Evolutionary conservation across 1,140 invertebrate species (phyloP).

Genomic region (Drosophila pallidifrons): DNA sequence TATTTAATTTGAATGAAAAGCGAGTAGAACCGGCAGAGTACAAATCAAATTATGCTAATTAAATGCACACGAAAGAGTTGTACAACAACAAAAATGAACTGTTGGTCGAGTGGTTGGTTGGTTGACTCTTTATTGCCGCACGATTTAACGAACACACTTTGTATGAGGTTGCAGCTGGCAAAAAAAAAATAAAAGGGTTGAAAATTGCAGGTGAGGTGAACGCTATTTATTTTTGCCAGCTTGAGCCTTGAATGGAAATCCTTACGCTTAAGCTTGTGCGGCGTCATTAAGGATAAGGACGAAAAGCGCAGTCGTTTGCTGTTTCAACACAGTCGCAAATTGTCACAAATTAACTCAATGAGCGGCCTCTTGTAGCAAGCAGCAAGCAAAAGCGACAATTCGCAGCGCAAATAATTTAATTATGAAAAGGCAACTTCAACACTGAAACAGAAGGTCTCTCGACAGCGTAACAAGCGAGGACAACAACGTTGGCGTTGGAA

Average conservation of each 20-base stretch:
- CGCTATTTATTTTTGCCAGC: slow-evolving; percentile 66
- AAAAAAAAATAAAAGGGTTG: background rate
- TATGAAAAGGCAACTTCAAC: slow-evolving; percentile 38
- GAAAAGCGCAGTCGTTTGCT: slow-evolving; percentile 55
- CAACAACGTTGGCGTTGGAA: background rate
- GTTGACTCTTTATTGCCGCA: slow-evolving; percentile 68
- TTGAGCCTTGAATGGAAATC: slow-evolving; percentile 22
- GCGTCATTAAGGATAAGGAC: slow-evolving; percentile 18
- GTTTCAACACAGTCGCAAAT: slow-evolving; percentile 55
- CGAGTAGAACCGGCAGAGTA: slow-evolving; percentile 33
- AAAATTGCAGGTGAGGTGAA: slow-evolving; percentile 54
- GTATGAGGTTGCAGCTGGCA: background rate
- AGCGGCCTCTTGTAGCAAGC: slow-evolving; percentile 61
- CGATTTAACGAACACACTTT: slow-evolving; percentile 61
- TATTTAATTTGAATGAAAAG: slow-evolving; percentile 58
- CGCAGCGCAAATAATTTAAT: slow-evolving; percentile 71
- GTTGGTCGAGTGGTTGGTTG: slow-evolving; percentile 57
- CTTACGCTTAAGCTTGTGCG: slow-evolving; percentile 20
- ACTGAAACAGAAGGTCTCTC: slow-evolving; percentile 3
- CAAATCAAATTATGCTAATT: slow-evolving; percentile 78
- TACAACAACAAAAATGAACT: slow-evolving; percentile 37
- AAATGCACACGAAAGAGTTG: slow-evolving; percentile 55
- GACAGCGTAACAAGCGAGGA: slow-evolving; percentile 5
- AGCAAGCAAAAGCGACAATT: slow-evolving; percentile 28
- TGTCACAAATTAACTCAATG: slow-evolving; percentile 80